Conservation (phyloP, 2,888 invertebrate genomes). For the Calameuta filiformis region DNA sequence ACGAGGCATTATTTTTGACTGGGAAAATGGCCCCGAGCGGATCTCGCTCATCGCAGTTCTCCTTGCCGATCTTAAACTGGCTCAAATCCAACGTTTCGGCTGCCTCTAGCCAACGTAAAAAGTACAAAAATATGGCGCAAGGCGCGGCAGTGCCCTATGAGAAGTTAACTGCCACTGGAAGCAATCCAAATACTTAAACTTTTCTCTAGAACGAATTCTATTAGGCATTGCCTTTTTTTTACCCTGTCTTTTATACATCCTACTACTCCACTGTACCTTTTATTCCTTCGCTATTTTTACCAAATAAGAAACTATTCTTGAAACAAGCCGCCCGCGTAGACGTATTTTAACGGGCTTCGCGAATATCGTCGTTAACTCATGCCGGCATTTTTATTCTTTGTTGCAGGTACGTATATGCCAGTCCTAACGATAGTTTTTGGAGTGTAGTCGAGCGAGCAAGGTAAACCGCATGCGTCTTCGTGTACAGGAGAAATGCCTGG, state of each 20-base stretch:
- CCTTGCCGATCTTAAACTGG: slow-evolving; percentile 40
- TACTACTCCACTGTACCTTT: too few relatives aligned
- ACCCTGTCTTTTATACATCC: too few relatives aligned
- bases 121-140: slow-evolving; percentile 27
- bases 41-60: background rate
- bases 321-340: background rate
- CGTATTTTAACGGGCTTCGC: background rate
- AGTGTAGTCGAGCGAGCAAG: background rate
- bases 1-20: background rate
- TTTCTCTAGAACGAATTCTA: slow-evolving; percentile 35
- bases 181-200: slow-evolving; percentile 51
- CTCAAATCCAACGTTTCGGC: slow-evolving; percentile 48
- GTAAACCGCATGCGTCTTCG: background rate
- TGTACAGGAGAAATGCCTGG: background rate
- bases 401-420: slow-evolving; percentile 51
- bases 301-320: background rate
- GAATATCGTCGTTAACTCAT: background rate
- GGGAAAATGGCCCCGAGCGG: background rate
- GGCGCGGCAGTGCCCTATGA: slow-evolving; percentile 28
- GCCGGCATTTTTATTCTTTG: slow-evolving; percentile 26
- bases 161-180: slow-evolving; percentile 48
- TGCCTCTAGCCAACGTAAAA: slow-evolving; percentile 38
- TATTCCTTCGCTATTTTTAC: background rate
- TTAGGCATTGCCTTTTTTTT: slow-evolving; percentile 13
- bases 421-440: background rate